These are phyloP conservation scores for Dilophus febrilis DNA, from an alignment of 2,888 invertebrate species.

Conservation along the genomic window DNA sequence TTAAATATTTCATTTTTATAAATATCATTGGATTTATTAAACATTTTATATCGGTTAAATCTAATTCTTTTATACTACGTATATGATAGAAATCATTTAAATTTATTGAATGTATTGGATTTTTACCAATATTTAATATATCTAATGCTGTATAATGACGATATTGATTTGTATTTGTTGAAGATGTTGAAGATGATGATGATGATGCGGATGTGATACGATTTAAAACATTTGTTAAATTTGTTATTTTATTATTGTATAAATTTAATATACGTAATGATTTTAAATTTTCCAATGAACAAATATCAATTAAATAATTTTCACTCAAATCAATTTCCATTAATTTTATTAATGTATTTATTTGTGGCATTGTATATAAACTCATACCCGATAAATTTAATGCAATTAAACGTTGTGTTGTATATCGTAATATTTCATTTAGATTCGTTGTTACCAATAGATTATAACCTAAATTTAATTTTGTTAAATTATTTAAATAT, in stretches of 20 bases:
- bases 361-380: constrained; percentile 55
- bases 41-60: constrained; percentile 47
- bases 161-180: no score
- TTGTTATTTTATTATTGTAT: constrained; percentile 56
- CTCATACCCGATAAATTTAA: constrained; percentile 62
- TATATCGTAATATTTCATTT: constrained; percentile 65
- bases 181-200: no score
- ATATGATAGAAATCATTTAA: constrained; percentile 30
- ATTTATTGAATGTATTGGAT: constrained; percentile 62
- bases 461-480: constrained; percentile 66
- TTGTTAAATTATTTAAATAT: constrained; percentile 58
- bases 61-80: constrained; percentile 56
- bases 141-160: constrained; percentile 44
- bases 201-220: constrained; percentile 34
- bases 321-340: constrained; percentile 63
- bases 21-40: constrained; percentile 60
- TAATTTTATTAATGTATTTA: constrained; percentile 25
- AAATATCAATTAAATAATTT: constrained; percentile 56
- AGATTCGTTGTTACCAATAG: constrained; percentile 66
- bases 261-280: constrained; percentile 57
- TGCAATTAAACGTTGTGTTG: constrained; percentile 62
- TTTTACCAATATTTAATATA: constrained; percentile 60
- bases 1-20: constrained; percentile 50
- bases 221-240: constrained; percentile 61
- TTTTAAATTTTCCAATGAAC: constrained; percentile 51